Conservation (phyloP, 2,113 vertebrate genomes). For the Mesitornis unicolor region DNA sequence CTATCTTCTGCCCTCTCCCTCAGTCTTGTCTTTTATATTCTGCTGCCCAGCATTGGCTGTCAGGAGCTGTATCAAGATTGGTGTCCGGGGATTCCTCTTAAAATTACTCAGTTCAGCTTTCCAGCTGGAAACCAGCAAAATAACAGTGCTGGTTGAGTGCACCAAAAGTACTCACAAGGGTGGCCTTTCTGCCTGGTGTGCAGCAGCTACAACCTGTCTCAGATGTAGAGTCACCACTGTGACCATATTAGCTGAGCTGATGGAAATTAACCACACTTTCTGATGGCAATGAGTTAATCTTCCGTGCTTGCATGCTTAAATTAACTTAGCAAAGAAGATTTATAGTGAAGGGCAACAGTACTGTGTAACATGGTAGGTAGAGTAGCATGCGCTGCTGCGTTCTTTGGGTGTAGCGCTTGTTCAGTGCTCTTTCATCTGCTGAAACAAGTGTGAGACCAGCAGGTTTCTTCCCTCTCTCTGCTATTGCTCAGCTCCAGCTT, state of each 20-base stretch:
- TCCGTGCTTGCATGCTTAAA: background rate
- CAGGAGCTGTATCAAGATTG: background rate
- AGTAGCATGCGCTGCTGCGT: rapidly evolving
- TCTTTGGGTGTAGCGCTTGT: rapidly evolving
- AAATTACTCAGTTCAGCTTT: background rate
- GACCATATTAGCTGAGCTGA: rapidly evolving
- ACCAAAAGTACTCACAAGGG: background rate
- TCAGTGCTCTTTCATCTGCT: background rate
- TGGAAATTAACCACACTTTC: background rate
- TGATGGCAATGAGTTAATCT: background rate
- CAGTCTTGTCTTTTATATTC: background rate
- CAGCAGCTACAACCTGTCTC: background rate
- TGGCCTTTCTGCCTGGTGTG: background rate
- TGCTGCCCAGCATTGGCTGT: background rate
- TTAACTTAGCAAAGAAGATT: background rate
- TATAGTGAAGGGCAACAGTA: background rate
- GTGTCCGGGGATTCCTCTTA: background rate
- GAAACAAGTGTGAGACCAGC: background rate
- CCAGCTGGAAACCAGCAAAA: background rate
- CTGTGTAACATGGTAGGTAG: rapidly evolving
- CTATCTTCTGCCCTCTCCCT: background rate
- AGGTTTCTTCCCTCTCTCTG: background rate
- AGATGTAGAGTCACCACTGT: background rate
- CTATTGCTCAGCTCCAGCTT: background rate
- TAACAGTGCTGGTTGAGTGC: no score